phyloP scores from a whole-genome alignment of 2,888 invertebrate species.

The Malthinus flaveolus region DNA sequence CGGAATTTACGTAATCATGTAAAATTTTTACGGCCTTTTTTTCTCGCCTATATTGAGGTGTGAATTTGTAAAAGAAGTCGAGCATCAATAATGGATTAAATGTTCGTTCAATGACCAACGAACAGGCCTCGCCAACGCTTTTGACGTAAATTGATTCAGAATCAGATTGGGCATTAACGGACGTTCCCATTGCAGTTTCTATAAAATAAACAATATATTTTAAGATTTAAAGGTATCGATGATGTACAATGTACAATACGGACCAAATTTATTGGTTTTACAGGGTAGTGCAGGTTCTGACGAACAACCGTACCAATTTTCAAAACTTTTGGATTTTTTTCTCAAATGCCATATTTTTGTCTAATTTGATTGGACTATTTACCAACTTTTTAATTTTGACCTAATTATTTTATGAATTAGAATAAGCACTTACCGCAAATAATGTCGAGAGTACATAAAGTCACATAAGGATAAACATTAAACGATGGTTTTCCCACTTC shows the following conservation, averaged over 20 bases:
- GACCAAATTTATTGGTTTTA: no score
- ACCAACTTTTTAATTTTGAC: no score
- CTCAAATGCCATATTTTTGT: no score
- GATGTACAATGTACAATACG: no score
- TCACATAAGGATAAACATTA: slow-evolving; percentile 36
- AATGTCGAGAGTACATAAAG: slow-evolving; percentile 34
- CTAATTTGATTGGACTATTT: no score
- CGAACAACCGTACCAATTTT: no score
- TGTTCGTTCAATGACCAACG: slow-evolving; percentile 41
- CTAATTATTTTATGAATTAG: no score
- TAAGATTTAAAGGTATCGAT: no score
- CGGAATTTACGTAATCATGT: slow-evolving; percentile 59
- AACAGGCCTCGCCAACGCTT: slow-evolving; percentile 62
- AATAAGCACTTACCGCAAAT: slow-evolving; percentile 35
- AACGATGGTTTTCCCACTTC: slow-evolving; percentile 26
- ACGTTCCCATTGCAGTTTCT: slow-evolving; percentile 87
- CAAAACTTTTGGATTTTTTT: no score
- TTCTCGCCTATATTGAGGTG: slow-evolving; percentile 59
- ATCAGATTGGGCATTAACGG: slow-evolving; percentile 71
- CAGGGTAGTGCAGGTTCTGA: no score
- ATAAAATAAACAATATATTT: slow-evolving; percentile 4
- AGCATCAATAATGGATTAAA: slow-evolving; percentile 56
- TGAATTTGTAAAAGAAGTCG: slow-evolving; percentile 45
- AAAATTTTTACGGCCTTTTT: slow-evolving; percentile 54
- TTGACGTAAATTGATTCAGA: slow-evolving; percentile 71